A percentile compares a stretch with the other conserved stretches of the same genome.
Evolutionary conservation across 37 sponge, comb jelly and placozoan species (phyloP).

Genomic region (Crambe crambe): DNA sequence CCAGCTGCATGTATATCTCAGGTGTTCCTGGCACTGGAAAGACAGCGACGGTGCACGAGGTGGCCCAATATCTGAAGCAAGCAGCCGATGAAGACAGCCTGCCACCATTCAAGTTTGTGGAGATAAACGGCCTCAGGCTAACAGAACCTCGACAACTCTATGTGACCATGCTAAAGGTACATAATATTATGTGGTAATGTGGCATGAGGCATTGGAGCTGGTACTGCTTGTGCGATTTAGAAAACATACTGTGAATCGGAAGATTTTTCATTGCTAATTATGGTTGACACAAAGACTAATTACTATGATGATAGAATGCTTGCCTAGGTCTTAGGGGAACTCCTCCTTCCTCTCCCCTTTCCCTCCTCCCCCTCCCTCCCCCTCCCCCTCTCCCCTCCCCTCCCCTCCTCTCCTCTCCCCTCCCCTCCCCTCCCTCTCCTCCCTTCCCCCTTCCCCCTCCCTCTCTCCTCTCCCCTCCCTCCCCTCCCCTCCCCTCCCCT

Average conservation of each 20-base stretch:
- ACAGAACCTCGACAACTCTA: constrained; percentile 70
- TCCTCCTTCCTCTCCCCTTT: too few species aligned
- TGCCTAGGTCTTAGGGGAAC: too few species aligned
- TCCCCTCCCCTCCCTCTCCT: not conserved
- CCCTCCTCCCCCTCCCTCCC: not conserved
- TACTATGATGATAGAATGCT: too few species aligned
- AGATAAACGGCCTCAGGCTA: constrained; percentile 94
- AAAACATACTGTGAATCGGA: too few species aligned
- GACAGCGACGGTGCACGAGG: constrained; percentile 95
- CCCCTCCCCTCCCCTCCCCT: not conserved
- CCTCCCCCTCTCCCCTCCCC: constrained; percentile 2
- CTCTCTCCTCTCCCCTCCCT: not conserved
- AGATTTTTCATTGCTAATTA: too few species aligned
- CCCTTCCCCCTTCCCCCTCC: not conserved
- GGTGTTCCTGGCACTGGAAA: constrained; percentile 97
- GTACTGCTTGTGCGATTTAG: too few species aligned
- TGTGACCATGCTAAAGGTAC: constrained; percentile 66
- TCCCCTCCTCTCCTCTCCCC: not conserved
- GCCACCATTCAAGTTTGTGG: constrained; percentile 79
- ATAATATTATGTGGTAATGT: too few species aligned
- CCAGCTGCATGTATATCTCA: constrained; percentile 91
- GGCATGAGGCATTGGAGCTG: too few species aligned
- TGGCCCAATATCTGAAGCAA: constrained; percentile 51
- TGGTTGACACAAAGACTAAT: too few species aligned
- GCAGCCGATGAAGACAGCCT: constrained; percentile 49